A percentile compares a stretch with the other conserved stretches of the same genome.
phyloP scores from a whole-genome alignment of 2,888 invertebrate genomes.

The Parnassius apollo region DNA sequence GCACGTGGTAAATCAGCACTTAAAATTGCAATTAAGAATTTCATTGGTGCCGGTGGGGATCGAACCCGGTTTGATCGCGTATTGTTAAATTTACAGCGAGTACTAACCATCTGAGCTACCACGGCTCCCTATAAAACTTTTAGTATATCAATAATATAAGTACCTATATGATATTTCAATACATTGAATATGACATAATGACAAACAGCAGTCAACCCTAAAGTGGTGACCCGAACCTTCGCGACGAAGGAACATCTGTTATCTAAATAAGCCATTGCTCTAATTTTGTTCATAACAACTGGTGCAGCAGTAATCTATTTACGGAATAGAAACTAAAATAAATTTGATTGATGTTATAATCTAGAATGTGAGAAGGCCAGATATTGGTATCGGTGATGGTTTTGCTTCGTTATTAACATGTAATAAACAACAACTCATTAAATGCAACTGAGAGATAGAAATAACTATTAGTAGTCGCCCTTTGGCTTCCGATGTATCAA shows the following conservation, averaged over 20 bases:
- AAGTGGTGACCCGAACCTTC: slow-evolving; percentile 37
- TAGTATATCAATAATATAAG: too few species aligned
- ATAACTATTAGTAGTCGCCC: slow-evolving; percentile 44
- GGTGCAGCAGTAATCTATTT: slow-evolving; percentile 48
- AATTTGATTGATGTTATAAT: slow-evolving; percentile 58
- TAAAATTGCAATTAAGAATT: too few species aligned
- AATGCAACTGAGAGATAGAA: slow-evolving; percentile 52
- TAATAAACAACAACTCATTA: slow-evolving; percentile 58
- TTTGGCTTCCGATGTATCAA: slow-evolving; percentile 38
- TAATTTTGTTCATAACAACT: slow-evolving; percentile 48
- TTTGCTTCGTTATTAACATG: slow-evolving; percentile 49
- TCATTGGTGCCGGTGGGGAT: too few species aligned
- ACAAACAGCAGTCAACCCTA: slow-evolving; percentile 4
- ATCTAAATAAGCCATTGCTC: slow-evolving; percentile 40
- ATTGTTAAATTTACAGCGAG: too few species aligned
- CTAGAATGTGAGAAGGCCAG: slow-evolving; percentile 63
- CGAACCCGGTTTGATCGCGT: too few species aligned
- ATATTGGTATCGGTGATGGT: slow-evolving; percentile 46
- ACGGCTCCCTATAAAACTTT: too few species aligned
- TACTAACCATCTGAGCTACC: too few species aligned
- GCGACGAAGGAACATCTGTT: slow-evolving; percentile 36
- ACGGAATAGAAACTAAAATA: slow-evolving; percentile 48
- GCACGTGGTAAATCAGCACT: too few species aligned
- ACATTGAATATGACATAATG: too few species aligned
- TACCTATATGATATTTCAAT: too few species aligned